A percentile compares a stretch with the other conserved stretches of the same genome.
Evolutionary conservation across 2,797 vertebrate genomes (phyloP).

Genomic region (Eurystomus glaucurus): DNA sequence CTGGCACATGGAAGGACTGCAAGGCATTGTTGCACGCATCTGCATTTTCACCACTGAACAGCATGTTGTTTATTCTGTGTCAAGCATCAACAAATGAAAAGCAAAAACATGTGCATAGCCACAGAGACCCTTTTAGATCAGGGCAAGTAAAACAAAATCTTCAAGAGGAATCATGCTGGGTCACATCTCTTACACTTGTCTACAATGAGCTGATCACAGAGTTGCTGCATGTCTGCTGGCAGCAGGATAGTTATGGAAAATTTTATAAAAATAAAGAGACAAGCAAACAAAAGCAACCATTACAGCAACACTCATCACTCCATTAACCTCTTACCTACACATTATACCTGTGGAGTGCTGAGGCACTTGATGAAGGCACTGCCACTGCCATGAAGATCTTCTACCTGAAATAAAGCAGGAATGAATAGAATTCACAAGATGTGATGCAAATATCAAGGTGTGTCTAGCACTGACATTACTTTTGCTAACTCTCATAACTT

Average conservation of each 20-base stretch:
- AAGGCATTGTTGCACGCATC: not conserved
- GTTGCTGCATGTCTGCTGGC: not conserved
- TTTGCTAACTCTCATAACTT: not conserved
- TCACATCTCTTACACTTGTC: not conserved
- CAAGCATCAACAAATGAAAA: not conserved
- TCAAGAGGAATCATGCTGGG: not conserved
- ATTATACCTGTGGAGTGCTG: not conserved
- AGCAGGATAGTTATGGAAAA: not conserved
- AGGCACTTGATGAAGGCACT: not conserved
- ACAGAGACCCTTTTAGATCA: not conserved
- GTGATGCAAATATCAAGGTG: not conserved
- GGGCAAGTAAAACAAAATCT: not conserved
- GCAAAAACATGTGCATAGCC: not conserved
- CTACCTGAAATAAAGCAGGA: not conserved
- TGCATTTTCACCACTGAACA: conserved; percentile 6
- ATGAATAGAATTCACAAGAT: not conserved
- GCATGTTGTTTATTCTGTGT: not conserved
- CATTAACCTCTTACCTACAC: not conserved
- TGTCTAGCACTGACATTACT: not conserved
- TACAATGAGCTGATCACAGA: not conserved
- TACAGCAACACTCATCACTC: not conserved
- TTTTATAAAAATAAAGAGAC: not conserved
- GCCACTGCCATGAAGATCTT: not conserved
- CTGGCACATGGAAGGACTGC: not conserved
- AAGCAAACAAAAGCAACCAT: not conserved